These are phyloP conservation scores for Zapus hudsonius DNA, from an alignment of 2,113 vertebrate species.

Conservation along the genomic window DNA sequence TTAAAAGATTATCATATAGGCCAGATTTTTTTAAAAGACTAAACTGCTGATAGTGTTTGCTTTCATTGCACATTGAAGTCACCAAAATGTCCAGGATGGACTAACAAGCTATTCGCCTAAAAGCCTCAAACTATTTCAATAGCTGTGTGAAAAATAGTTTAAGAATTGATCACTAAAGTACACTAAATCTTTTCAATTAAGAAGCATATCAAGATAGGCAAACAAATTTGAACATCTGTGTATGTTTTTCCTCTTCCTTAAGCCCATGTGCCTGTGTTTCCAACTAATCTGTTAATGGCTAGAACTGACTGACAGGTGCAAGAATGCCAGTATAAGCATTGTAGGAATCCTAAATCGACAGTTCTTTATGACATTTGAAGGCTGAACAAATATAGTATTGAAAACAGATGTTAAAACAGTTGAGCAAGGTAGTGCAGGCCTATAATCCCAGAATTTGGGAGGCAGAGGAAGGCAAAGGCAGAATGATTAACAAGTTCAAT, in stretches of 20 bases:
- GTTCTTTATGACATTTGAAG: slow-evolving; percentile 19
- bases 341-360: neutral
- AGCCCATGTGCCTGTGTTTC: slow-evolving; percentile 22
- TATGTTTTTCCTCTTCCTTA: neutral
- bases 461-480: neutral
- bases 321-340: neutral
- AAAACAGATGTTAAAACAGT: neutral
- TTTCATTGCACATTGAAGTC: slow-evolving; percentile 12
- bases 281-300: slow-evolving; percentile 53
- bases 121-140: slow-evolving; percentile 11
- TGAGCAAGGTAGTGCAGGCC: neutral
- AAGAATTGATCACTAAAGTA: slow-evolving; percentile 24
- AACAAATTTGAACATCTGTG: slow-evolving; percentile 43
- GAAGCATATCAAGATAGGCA: slow-evolving; percentile 2
- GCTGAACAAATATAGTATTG: slow-evolving; percentile 34
- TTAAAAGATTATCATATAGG: slow-evolving; percentile 16
- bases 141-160: neutral
- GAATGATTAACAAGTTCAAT: neutral
- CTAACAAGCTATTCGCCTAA: slow-evolving; percentile 20
- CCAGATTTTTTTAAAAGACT: slow-evolving; percentile 45
- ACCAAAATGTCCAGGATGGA: neutral
- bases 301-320: slow-evolving; percentile 26
- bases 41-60: slow-evolving; percentile 42
- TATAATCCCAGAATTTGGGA: neutral
- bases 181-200: slow-evolving; percentile 21